These are phyloP conservation scores for Geodia barretti DNA, from an alignment of 37 sponge, comb jelly and placozoan genomes.

Conservation along the genomic window DNA sequence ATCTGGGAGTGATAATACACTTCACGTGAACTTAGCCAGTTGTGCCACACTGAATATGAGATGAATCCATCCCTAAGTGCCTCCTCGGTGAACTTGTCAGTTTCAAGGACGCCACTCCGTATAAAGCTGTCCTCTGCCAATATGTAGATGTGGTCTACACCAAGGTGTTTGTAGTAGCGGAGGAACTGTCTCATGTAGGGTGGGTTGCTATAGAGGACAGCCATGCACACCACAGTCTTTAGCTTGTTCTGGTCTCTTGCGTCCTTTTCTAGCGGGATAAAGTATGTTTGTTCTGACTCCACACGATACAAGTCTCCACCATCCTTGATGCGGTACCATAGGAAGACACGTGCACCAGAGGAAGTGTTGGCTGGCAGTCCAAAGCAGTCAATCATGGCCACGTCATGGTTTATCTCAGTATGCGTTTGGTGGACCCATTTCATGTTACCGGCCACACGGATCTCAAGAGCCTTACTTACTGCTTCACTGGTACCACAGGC, in stretches of 20 bases:
- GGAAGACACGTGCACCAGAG: neutral
- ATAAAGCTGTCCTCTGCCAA: conserved; percentile 7
- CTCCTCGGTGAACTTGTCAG: neutral
- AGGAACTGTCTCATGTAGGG: conserved; percentile 3
- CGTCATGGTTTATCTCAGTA: neutral
- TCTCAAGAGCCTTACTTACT: neutral
- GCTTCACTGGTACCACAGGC: neutral
- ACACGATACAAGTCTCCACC: neutral
- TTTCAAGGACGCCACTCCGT: neutral
- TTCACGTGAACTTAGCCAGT: neutral
- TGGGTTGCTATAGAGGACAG: conserved; percentile 3
- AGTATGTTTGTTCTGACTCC: conserved; percentile 3
- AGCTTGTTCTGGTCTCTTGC: no score
- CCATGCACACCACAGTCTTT: conserved; percentile 10
- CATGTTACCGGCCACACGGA: neutral
- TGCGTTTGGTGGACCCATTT: neutral
- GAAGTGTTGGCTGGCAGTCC: conserved; percentile 5
- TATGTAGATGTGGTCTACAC: conserved; percentile 9
- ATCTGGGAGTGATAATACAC: conserved; percentile 22
- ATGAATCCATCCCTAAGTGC: neutral
- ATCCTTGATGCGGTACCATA: neutral
- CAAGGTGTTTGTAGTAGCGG: conserved; percentile 7
- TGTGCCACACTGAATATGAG: neutral
- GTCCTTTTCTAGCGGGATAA: no score
- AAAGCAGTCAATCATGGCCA: conserved; percentile 25